Evolutionary conservation across 2,113 vertebrate genomes (phyloP).

Genomic region (Pseudorectes ferrugineus): DNA sequence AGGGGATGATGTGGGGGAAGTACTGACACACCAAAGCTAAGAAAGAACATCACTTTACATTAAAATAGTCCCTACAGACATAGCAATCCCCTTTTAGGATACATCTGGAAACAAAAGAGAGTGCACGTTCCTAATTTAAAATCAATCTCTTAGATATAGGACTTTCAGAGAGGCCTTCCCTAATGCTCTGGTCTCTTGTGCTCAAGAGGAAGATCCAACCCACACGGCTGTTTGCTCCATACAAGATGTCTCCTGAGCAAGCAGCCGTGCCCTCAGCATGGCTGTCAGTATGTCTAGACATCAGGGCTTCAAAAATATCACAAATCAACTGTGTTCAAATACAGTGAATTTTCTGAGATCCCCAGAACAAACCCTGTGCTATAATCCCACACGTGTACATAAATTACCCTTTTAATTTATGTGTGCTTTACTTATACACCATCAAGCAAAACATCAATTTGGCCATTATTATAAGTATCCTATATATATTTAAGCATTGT

Average conservation of each 20-base stretch:
- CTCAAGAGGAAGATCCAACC: not conserved
- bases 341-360: not conserved
- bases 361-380: not conserved
- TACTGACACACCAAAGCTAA: not conserved
- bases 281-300: not conserved
- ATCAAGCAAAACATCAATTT: not conserved
- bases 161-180: not conserved
- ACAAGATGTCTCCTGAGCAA: not conserved
- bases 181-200: not conserved
- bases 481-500: not conserved
- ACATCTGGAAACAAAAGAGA: not conserved
- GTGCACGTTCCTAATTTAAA: not conserved
- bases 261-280: not conserved
- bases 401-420: not conserved
- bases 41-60: not conserved
- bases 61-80: not conserved
- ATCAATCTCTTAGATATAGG: not conserved
- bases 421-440: not conserved
- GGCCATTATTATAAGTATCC: not conserved
- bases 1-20: not conserved
- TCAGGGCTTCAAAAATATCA: not conserved
- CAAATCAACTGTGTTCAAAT: not conserved
- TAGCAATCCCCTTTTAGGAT: not conserved
- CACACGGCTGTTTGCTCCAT: not conserved
- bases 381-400: not conserved